phyloP scores from a whole-genome alignment of 2,113 vertebrate genomes.

The Rhinolophus ferrumequinum region DNA sequence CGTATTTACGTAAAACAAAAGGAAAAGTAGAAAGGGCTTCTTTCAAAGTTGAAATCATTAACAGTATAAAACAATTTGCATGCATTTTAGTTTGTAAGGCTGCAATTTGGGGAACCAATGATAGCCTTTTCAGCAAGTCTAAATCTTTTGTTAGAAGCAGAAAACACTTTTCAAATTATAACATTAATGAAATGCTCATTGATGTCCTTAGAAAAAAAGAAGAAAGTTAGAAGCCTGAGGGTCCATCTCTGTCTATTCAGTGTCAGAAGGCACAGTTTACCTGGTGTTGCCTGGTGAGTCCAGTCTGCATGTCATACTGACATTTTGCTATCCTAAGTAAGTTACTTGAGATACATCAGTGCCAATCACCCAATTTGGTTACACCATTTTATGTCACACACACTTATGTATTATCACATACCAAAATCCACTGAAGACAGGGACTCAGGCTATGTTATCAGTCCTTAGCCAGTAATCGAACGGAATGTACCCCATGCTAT shows the following conservation, averaged over 20 bases:
- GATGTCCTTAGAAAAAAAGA: neutral
- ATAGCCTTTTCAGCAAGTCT: neutral
- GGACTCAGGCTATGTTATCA: neutral
- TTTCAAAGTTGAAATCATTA: slow-evolving; percentile 52
- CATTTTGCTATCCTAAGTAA: neutral
- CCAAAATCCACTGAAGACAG: neutral
- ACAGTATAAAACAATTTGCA: slow-evolving; percentile 29
- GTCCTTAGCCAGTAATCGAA: neutral
- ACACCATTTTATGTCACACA: neutral
- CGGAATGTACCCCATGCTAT: accelerated
- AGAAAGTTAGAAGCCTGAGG: neutral
- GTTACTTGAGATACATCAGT: neutral
- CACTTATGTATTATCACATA: neutral
- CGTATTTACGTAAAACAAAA: slow-evolving; percentile 18
- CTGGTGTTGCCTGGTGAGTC: neutral
- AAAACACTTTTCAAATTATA: slow-evolving; percentile 27
- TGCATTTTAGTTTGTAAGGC: slow-evolving; percentile 33
- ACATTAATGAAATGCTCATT: neutral
- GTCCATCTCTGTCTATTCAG: neutral
- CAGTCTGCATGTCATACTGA: neutral
- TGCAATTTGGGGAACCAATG: neutral
- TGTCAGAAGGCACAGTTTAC: neutral
- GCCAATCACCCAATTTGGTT: neutral
- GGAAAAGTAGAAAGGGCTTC: neutral
- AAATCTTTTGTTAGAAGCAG: neutral